These are phyloP conservation scores for Eueremaeus valkanovi DNA, from an alignment of 2,888 invertebrate species.

Conservation along the genomic window DNA sequence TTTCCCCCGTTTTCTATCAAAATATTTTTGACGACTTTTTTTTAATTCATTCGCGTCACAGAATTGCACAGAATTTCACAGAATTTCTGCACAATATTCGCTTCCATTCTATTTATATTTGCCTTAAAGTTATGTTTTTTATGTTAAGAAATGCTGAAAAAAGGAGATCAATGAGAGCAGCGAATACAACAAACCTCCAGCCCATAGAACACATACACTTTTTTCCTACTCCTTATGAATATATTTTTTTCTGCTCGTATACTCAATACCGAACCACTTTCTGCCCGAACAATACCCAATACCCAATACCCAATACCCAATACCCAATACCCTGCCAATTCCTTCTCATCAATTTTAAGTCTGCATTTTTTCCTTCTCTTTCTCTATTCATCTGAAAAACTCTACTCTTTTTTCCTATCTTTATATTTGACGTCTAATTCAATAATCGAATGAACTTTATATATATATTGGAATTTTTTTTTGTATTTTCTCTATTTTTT, in stretches of 20 bases:
- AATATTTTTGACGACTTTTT: background rate
- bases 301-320: no score
- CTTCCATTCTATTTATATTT: slow-evolving; percentile 6
- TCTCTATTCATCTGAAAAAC: background rate
- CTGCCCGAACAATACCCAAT: background rate
- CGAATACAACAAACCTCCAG: background rate
- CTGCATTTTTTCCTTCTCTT: background rate
- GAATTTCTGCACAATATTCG: background rate
- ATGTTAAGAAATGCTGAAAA: background rate
- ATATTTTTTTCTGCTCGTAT: background rate
- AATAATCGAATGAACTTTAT: slow-evolving; percentile 12
- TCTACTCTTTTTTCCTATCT: background rate
- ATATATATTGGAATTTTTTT: background rate
- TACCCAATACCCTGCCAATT: background rate
- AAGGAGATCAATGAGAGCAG: background rate
- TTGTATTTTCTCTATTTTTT: background rate
- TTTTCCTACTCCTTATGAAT: background rate
- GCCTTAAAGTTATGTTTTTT: slow-evolving; percentile 16
- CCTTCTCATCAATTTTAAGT: background rate
- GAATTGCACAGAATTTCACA: background rate
- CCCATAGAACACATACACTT: no score
- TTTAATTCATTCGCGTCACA: background rate
- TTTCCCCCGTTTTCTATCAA: no score
- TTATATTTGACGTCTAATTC: background rate
- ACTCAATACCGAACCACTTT: background rate